phyloP scores from a whole-genome alignment of 2,888 invertebrate species.

The Epistrophe grossulariae region DNA sequence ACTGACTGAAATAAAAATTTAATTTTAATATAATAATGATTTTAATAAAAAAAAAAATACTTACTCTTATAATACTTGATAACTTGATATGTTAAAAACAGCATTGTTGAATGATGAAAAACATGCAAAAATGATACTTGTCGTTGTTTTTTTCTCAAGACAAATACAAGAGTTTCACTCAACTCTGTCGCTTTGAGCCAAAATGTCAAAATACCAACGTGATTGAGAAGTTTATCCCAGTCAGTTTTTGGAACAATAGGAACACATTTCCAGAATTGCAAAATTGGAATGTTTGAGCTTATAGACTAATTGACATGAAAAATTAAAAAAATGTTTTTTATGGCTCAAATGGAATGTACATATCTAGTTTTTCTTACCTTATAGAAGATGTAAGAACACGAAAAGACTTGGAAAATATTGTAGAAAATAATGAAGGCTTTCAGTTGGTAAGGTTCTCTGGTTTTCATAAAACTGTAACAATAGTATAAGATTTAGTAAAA shows the following conservation, averaged over 20 bases:
- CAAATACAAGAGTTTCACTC: constrained; percentile 89
- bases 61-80: constrained; percentile 88
- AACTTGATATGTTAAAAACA: constrained; percentile 86
- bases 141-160: constrained; percentile 88
- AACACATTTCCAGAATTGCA: constrained; percentile 78
- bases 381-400: constrained; percentile 79
- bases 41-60: constrained; percentile 64
- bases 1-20: constrained; percentile 85
- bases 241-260: constrained; percentile 58
- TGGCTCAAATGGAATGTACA: neutral
- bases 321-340: neutral
- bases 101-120: constrained; percentile 89
- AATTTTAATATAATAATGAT: neutral
- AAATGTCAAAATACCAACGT: constrained; percentile 87
- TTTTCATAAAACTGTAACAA: constrained; percentile 86
- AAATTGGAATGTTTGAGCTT: constrained; percentile 70
- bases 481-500: too few relatives aligned
- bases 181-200: constrained; percentile 88
- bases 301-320: neutral
- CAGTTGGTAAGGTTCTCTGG: constrained; percentile 88
- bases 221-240: constrained; percentile 73
- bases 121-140: constrained; percentile 90
- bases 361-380: constrained; percentile 76
- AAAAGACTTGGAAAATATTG: constrained; percentile 90
- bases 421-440: constrained; percentile 89